Base-by-base conservation (phyloP, 2,888 invertebrate genomes). In the Uloborus plumipes region DNA sequence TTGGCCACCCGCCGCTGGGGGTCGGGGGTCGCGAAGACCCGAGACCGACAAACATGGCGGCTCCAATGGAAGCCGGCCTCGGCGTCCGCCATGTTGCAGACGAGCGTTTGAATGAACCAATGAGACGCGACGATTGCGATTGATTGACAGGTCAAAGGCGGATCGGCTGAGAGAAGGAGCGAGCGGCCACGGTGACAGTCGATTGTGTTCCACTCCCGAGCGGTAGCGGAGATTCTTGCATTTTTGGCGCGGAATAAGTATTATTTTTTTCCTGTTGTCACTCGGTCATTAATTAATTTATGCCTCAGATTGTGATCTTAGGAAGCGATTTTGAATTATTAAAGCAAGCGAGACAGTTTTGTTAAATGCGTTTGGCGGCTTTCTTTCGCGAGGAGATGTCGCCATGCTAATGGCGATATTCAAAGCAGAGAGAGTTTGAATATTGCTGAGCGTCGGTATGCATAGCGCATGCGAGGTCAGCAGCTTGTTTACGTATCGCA, bases 21-120 rank as follows among this genome's bases (percentile, higher is more conserved):
- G 59, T 26, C 22, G 67, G 75, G 75, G 61, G 67, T 22, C 31
- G 51, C 26, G 49, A 18, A 50, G 50, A 61, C 61, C 76, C 31
- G 39, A 49, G 59, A 18, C 64, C 50, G 31, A 49, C 61, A 67
- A 76, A 76, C 51, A 76, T 76, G 76, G 76, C 76, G 61, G 69
- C 76, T 20, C 20, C 64, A 64, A 64, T 64, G 26, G 49, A 49
- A 39, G 18, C 26, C 18, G 13, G 64, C 14, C 22, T 49, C 22
- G 65, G 15, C 50, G 64, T 51, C 74, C 18, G 74, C 74, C 74
- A 74, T 74, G 20, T 74, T 66, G 49, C 53, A 64, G 51, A 62
- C 64, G 59, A 31, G 58, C 51, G 49, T 59, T 58, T 50, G 58
- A 58, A 75, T 75, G 61, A 59, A 31, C 69, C 62, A 69, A 69